Evolutionary conservation across 1,140 invertebrate genomes (phyloP).

Genomic region (Saccostrea echinata): DNA sequence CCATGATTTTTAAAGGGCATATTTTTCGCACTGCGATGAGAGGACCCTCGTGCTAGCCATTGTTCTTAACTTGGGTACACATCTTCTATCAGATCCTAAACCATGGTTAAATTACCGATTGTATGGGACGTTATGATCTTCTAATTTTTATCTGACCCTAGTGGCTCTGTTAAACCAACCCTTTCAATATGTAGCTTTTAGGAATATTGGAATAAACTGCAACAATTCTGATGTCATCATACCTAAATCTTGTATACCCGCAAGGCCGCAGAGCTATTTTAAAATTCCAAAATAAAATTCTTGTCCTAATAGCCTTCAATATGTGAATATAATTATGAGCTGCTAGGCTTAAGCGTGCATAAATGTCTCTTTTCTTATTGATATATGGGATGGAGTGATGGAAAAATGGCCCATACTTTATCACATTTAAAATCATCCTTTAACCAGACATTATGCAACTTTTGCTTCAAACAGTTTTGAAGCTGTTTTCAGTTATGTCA

Average conservation of each 20-base stretch:
- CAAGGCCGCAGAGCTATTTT: background rate
- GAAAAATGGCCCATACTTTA: background rate
- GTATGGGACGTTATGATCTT: background rate
- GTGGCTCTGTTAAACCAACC: background rate
- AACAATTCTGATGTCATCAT: background rate
- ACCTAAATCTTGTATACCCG: background rate
- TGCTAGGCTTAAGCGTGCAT: background rate
- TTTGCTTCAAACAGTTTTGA: background rate
- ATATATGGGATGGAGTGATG: background rate
- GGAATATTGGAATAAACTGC: background rate
- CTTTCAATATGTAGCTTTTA: background rate
- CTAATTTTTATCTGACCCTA: background rate
- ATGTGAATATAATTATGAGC: background rate
- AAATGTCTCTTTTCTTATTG: background rate
- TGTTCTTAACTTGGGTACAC: background rate
- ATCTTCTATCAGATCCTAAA: background rate
- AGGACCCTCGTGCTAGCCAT: conserved; percentile 12
- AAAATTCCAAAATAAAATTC: background rate
- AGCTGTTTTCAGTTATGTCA: background rate
- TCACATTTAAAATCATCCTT: background rate
- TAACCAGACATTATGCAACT: background rate
- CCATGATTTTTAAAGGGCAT: conserved; percentile 37
- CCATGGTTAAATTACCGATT: background rate
- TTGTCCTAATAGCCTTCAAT: background rate
- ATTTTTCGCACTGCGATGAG: background rate